phyloP scores from a whole-genome alignment of 1,140 invertebrate species.

The Drosophila malerkotliana region DNA sequence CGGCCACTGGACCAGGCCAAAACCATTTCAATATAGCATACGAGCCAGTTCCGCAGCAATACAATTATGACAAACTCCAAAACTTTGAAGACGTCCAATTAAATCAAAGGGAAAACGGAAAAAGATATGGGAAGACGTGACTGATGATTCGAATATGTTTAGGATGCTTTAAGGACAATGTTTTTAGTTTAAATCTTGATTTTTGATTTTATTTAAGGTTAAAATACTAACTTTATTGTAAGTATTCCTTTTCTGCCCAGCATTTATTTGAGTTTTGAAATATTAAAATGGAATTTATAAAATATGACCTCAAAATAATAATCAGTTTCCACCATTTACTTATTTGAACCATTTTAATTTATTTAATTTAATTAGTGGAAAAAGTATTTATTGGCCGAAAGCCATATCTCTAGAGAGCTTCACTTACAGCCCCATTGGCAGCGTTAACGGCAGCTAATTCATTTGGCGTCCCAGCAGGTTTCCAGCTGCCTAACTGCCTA shows the following conservation, averaged over 20 bases:
- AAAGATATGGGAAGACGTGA: neutral
- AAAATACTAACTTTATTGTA: too few species aligned
- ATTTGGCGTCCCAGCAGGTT: slow-evolving; percentile 76
- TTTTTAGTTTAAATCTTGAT: neutral
- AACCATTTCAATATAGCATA: slow-evolving; percentile 68
- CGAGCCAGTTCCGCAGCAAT: slow-evolving; percentile 28
- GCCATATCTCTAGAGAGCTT: neutral
- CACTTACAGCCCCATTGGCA: slow-evolving; percentile 17
- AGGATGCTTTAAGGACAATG: slow-evolving; percentile 2
- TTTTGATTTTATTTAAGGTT: too few species aligned
- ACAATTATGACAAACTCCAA: slow-evolving; percentile 74
- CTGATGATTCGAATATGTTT: too few species aligned
- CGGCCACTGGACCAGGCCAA: slow-evolving; percentile 9
- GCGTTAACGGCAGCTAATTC: slow-evolving; percentile 64
- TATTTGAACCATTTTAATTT: neutral
- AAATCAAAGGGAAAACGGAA: slow-evolving; percentile 31
- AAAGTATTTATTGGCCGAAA: slow-evolving; percentile 4
- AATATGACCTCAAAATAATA: too few species aligned
- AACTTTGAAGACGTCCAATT: slow-evolving; percentile 58
- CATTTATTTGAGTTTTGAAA: too few species aligned
- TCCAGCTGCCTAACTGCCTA: slow-evolving; percentile 31
- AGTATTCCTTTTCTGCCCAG: too few species aligned
- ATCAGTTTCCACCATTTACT: too few species aligned
- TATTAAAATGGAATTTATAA: too few species aligned
- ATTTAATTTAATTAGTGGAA: neutral